Evolutionary conservation across 2,113 vertebrate genomes (phyloP).

Genomic region (Patagioenas fasciata): DNA sequence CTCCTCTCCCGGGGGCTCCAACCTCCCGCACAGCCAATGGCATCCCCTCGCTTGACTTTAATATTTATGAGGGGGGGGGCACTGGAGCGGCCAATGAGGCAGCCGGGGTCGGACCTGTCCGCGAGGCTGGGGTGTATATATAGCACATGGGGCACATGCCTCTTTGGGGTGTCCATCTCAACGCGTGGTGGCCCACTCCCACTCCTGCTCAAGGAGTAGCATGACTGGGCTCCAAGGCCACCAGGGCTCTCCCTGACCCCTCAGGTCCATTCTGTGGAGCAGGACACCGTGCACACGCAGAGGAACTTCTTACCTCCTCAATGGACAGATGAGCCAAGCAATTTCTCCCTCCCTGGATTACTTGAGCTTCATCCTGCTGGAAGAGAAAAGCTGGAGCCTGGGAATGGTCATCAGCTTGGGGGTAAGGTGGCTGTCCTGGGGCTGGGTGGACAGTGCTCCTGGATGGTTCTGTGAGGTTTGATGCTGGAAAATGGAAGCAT

Average conservation of each 20-base stretch:
- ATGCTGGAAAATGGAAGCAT: fast-evolving
- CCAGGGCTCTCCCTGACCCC: background rate
- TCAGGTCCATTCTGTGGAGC: background rate
- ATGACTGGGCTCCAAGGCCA: background rate
- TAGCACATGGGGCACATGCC: background rate
- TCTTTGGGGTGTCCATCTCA: conserved; percentile 15
- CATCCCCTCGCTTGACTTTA: conserved; percentile 67
- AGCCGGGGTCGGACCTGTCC: conserved; percentile 30
- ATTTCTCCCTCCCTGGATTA: background rate
- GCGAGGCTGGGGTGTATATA: conserved; percentile 61
- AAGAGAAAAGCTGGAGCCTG: background rate
- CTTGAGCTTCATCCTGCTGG: background rate
- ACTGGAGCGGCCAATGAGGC: conserved; percentile 71
- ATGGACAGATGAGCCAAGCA: background rate
- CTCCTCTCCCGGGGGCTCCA: conserved; percentile 43
- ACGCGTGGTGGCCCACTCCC: fast-evolving
- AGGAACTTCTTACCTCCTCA: background rate
- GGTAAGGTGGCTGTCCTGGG: background rate
- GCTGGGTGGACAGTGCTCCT: background rate
- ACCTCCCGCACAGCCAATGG: conserved; percentile 74
- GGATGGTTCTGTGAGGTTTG: background rate
- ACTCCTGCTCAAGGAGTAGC: background rate
- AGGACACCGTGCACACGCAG: fast-evolving
- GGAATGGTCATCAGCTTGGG: background rate
- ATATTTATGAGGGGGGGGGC: conserved; percentile 76